phyloP scores from a whole-genome alignment of 2,888 invertebrate species.

The Alviniconcha strummeri region DNA sequence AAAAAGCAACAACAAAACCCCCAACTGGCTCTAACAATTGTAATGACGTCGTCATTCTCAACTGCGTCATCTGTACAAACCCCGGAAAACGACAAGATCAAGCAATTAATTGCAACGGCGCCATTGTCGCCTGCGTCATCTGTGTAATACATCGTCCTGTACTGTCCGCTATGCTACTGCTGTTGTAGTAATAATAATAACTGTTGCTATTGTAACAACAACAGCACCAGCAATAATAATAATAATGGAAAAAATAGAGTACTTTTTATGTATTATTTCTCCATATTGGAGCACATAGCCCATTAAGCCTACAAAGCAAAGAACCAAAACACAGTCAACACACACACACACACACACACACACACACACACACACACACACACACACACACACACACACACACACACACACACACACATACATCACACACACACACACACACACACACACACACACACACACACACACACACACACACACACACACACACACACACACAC shows the following conservation, averaged over 20 bases:
- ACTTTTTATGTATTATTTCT: background rate
- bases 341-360: slow-evolving; percentile 13
- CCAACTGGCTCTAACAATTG: no score
- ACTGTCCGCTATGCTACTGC: no score
- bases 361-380: slow-evolving; percentile 6
- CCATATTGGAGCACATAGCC: background rate
- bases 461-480: slow-evolving; percentile 19
- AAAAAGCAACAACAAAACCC: background rate
- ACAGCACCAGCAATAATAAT: background rate
- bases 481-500: slow-evolving; percentile 7
- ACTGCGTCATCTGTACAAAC: no score
- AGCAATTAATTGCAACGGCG: background rate
- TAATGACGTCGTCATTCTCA: no score
- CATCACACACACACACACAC: background rate
- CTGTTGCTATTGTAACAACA: background rate
- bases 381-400: slow-evolving; percentile 17
- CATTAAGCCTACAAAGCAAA: background rate
- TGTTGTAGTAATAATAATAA: no score
- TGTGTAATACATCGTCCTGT: no score
- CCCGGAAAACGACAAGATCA: background rate
- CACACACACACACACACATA: background rate
- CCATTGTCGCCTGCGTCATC: background rate
- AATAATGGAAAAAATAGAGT: background rate
- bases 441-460: slow-evolving; percentile 17
- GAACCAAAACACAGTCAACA: background rate